Evolutionary conservation across 2,888 invertebrate species (phyloP), one percentile per base, ranked within the genome.

Genomic region (Metalampra italica): DNA sequence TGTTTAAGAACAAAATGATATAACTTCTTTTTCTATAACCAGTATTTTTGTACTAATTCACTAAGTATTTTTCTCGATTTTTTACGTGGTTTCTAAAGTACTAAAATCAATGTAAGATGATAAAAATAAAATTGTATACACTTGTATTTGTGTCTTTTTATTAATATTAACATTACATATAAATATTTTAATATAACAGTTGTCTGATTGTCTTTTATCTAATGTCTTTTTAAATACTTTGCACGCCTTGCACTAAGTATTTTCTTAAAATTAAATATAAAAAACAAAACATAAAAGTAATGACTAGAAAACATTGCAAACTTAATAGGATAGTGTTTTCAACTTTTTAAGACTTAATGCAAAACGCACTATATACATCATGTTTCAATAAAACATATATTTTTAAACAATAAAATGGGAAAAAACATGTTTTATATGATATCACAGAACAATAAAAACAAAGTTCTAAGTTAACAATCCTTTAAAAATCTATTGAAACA

Each of bases 11-110:
- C 46, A 50, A 55, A 51, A 43, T 48, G 43, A 52, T 52, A 62
- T 36, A 60, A 56, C 60, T 62, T 58, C 57, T 62, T 64, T 70
- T 74, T 70, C 56, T 68, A 66, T 70, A 68, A 72, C 84, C 84
- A 83, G 83, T 88, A 88, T 88, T 88, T 88, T 88, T 87, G 66
- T 88, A 88, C 83, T 84, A 82, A 83, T 86, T 84, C 78, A 79
- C 69, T 70, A 74, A 75, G 68, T 74, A 71, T 73, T 71, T 79
- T 78, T 71, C 66, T 69, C 71, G 49, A 71, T 75, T 77, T 77
- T 78, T 74, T 78, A 80, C 67, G 74, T 75, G 69, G 68, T 81
- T 81, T 85, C 73, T 84, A 82, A n/a, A n/a, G 68, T 58, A 58
- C 69, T 85, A 82, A 86, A 82, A 76, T 71, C 60, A 64, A 78